Evolutionary conservation across 2,113 vertebrate genomes (phyloP).

Genomic region (Nymphicus hollandicus): DNA sequence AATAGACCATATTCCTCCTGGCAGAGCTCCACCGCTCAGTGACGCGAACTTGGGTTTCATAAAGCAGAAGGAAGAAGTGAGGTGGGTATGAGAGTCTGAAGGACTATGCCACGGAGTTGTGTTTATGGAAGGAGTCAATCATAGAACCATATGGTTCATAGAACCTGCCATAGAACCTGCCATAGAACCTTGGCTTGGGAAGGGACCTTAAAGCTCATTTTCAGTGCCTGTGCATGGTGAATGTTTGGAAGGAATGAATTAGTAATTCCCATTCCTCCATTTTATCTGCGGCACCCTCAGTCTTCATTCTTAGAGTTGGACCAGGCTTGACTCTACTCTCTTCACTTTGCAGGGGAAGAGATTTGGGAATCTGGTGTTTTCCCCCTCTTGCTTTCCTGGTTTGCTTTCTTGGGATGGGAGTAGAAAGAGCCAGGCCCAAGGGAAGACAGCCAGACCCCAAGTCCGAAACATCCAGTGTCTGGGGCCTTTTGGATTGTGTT

Average conservation of each 20-base stretch:
- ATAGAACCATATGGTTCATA: neutral
- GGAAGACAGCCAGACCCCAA: neutral
- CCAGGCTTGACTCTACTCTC: neutral
- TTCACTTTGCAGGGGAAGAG: neutral
- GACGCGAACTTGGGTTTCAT: accelerated
- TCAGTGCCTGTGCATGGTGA: neutral
- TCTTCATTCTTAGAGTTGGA: neutral
- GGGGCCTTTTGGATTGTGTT: neutral
- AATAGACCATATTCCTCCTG: neutral
- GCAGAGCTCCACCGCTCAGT: neutral
- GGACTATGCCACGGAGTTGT: neutral
- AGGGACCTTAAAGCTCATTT: neutral
- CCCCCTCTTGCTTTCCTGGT: neutral
- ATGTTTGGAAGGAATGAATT: neutral
- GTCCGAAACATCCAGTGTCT: accelerated
- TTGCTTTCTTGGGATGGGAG: neutral
- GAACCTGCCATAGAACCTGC: neutral
- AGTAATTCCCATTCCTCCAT: neutral
- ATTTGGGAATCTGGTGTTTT: neutral
- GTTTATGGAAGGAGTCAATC: neutral
- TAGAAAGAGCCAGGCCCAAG: no score
- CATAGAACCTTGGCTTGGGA: neutral
- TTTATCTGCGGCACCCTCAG: neutral
- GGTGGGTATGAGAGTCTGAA: no score
- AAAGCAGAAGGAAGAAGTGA: neutral